Evolutionary conservation across 2,797 vertebrate genomes (phyloP), one percentile per base, ranked within the genome.

Genomic region (Tapirus indicus): DNA sequence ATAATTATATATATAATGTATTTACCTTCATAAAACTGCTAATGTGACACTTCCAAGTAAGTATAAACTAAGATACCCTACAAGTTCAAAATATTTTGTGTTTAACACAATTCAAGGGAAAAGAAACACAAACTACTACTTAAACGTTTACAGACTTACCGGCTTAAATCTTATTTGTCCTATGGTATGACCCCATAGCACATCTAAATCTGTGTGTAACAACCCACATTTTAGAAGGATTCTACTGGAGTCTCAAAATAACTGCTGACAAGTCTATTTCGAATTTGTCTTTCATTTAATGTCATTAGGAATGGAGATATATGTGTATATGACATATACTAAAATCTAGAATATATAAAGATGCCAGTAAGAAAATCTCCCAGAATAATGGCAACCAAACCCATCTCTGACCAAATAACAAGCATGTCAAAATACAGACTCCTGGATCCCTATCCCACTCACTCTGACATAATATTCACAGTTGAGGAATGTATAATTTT

Each of bases 61-160:
- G 6, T 72, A 92, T 72, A 80, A 86, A 87, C 29, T 47, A 54
- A 95, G 47, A 92, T 18, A 95, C 1, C 9, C 49, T 56, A 47
- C 1, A 47, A 87, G 29, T 87, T 62, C 88, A 87, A 87, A 64
- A 56, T 32, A 89, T 74, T 41, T 52, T 60, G 20, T 78, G 10
- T 60, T 78, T 91, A 78, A 95, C 71, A 41, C 71, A 84, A 95
- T 75, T 84, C 38, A 77, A 95, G n/a, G 10, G 52, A 14, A 58
- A 77, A 69, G 68, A 58, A 90, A 69, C 16, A 13, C 52, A 62
- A 75, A 86, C n/a, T 62, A 64, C 87, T 56, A 83, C 32, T 54
- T 94, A 69, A 79, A 64, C 8, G 58, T 86, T 74, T 87, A 60
- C 21, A 83, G 54, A 27, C 10, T 49, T 69, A 54, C 6, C 49